These are phyloP conservation scores for Stegostoma tigrinum DNA, from an alignment of 2,113 vertebrate species.

Conservation along the genomic window DNA sequence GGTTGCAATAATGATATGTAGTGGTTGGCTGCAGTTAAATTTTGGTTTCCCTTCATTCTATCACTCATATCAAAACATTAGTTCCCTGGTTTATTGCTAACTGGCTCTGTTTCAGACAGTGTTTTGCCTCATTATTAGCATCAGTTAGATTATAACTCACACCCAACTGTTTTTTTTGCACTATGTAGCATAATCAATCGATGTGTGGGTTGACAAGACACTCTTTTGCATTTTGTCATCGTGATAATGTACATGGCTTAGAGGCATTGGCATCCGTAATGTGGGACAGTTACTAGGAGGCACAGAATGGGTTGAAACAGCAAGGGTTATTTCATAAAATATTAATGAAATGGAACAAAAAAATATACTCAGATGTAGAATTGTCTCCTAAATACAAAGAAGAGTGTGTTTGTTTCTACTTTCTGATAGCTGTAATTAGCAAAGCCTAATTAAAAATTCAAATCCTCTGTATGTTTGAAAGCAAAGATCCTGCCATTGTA, in stretches of 20 bases:
- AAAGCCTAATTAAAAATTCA: conserved; percentile 99
- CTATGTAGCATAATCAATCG: conserved; percentile 97
- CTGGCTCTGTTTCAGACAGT: conserved; percentile 76
- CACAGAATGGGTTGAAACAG: conserved; percentile 95
- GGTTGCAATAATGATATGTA: conserved; percentile 16
- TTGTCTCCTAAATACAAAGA: conserved; percentile 87
- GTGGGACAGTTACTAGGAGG: conserved; percentile 85
- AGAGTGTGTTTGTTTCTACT: conserved; percentile 94
- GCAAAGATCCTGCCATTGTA: conserved; percentile 89
- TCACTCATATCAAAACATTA: conserved; percentile 59
- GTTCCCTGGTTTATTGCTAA: conserved; percentile 89
- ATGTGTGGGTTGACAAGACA: conserved; percentile 82
- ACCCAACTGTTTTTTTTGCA: conserved; percentile 95
- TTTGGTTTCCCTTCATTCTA: conserved; percentile 22
- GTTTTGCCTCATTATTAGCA: conserved; percentile 97
- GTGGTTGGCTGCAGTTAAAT: conserved; percentile 19
- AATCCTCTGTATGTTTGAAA: conserved; percentile 98
- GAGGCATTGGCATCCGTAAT: conserved; percentile 96
- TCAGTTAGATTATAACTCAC: conserved; percentile 97
- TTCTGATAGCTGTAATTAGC: conserved; percentile 99
- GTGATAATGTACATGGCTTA: conserved; percentile 87
- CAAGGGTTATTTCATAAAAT: conserved; percentile 99
- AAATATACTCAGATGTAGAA: conserved; percentile 92
- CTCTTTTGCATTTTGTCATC: conserved; percentile 85
- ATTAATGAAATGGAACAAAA: conserved; percentile 90